Base-by-base conservation (phyloP, 2,797 vertebrate species). In the Syngnathus rostellatus region DNA sequence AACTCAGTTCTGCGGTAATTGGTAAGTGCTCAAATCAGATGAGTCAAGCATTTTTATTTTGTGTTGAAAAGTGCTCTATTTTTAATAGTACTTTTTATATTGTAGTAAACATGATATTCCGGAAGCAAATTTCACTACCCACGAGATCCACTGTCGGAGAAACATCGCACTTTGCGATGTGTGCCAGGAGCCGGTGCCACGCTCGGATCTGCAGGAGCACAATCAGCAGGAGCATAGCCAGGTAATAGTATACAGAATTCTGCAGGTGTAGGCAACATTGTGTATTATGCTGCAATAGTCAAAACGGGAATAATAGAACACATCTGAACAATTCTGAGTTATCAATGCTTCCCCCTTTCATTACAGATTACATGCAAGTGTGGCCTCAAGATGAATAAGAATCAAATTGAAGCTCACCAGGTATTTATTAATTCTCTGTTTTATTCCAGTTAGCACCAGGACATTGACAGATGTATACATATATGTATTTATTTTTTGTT, bases 81-180 rank as follows among this genome's bases (percentile, higher is more conserved):
- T 59, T 48, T 63, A 16, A 6, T 75, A 84, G 60, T 68, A 60
- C 8, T 51, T 62, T 46, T 63, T 19, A 6, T 74, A 84, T 63
- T 68, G 0, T 76, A 98, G 97, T 90, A 93, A 96, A 85, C 95
- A 93, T 78, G 91, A 95, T 46, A 95, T 99, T 76, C 94, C 94
- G n/a, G 88, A 90, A 70, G 91, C 90, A 10, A 99, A 98, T 73
- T 98, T 97, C 73, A 94, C 94, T 31, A 96, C 93, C 45, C 97
- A 99, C 8, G 97, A 99, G 83, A 95, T 98, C 81, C 95, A 99
- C 87, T 99, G 97, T 73, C 87, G 90, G 19, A 91, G 95, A 67
- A 98, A 98, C 66, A 94, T 99, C 0, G 90, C 90, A 12, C 79
- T 98, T 0, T 99, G 97, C 64, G 86, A 89, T 2, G 65, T 89